Conservation (phyloP, 2,888 invertebrate genomes). For the Agrotis segetum region DNA sequence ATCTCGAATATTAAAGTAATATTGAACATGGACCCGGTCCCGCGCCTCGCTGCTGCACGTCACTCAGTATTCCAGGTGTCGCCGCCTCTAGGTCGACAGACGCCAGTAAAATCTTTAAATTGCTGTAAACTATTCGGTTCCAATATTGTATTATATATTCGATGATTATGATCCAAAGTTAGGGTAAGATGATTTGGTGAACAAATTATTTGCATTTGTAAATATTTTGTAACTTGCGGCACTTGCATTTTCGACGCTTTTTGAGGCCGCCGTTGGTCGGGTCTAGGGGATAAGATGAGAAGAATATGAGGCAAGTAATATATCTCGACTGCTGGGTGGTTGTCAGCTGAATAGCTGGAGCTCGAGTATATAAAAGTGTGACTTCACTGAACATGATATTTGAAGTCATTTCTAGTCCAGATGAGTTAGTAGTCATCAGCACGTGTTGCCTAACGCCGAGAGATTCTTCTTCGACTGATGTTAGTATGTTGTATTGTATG, state of each 20-base stretch:
- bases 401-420: constrained; percentile 59
- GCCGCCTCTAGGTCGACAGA: constrained; percentile 52
- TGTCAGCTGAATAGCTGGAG: constrained; percentile 28
- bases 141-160: constrained; percentile 64
- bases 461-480: constrained; percentile 39
- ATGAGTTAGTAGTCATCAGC: constrained; percentile 49
- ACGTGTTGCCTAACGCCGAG: constrained; percentile 34
- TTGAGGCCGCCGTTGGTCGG: constrained; percentile 70
- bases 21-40: constrained; percentile 9
- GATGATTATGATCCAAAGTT: constrained; percentile 76
- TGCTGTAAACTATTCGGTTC: constrained; percentile 59
- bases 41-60: not conserved
- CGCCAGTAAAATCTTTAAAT: constrained; percentile 61
- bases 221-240: constrained; percentile 82
- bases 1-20: constrained; percentile 38
- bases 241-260: constrained; percentile 82
- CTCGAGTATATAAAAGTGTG: constrained; percentile 32
- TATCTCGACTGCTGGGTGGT: constrained; percentile 28
- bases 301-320: constrained; percentile 33
- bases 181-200: constrained; percentile 74
- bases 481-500: constrained; percentile 20
- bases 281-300: constrained; percentile 24
- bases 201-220: constrained; percentile 78
- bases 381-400: constrained; percentile 24
- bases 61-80: constrained; percentile 2